A percentile compares a stretch with the other conserved stretches of the same genome.
Conservation (phyloP, 2,113 vertebrate species). For the Oostethus manadensis region DNA sequence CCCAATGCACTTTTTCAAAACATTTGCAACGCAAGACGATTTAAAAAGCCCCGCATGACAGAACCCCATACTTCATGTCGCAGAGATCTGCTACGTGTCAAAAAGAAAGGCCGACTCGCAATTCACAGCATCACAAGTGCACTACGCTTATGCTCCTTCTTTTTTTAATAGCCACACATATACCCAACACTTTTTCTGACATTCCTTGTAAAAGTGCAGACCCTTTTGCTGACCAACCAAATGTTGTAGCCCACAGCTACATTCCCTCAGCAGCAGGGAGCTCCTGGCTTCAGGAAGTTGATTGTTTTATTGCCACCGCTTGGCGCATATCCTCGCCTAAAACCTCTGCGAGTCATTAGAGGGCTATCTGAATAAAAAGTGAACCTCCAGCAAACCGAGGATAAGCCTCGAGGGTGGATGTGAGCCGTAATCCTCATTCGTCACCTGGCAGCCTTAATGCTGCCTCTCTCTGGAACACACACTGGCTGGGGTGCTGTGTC, state of each 20-base stretch:
- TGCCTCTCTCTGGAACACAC: conserved; percentile 22
- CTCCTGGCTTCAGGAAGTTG: conserved; percentile 53
- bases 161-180: not conserved
- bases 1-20: conserved; percentile 23
- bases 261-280: conserved; percentile 49
- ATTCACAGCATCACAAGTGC: conserved; percentile 33
- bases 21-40: conserved; percentile 13
- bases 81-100: conserved; percentile 31
- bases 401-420: conserved; percentile 61
- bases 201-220: conserved; percentile 23
- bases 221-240: conserved; percentile 35
- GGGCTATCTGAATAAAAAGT: conserved; percentile 63
- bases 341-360: conserved; percentile 68
- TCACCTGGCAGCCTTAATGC: conserved; percentile 63
- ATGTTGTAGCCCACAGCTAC: conserved; percentile 21
- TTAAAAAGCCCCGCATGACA: conserved; percentile 10
- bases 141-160: not conserved
- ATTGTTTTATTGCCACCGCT: conserved; percentile 66
- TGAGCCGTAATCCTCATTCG: conserved; percentile 59
- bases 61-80: conserved; percentile 2
- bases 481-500: conserved; percentile 4
- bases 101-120: conserved; percentile 24
- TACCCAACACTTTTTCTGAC: conserved; percentile 9
- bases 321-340: conserved; percentile 46
- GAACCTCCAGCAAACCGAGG: conserved; percentile 56